A percentile compares a stretch with the other conserved stretches of the same genome.
Evolutionary conservation across 2,797 vertebrate genomes (phyloP).

Genomic region (Odontamblyopus lacepedii): DNA sequence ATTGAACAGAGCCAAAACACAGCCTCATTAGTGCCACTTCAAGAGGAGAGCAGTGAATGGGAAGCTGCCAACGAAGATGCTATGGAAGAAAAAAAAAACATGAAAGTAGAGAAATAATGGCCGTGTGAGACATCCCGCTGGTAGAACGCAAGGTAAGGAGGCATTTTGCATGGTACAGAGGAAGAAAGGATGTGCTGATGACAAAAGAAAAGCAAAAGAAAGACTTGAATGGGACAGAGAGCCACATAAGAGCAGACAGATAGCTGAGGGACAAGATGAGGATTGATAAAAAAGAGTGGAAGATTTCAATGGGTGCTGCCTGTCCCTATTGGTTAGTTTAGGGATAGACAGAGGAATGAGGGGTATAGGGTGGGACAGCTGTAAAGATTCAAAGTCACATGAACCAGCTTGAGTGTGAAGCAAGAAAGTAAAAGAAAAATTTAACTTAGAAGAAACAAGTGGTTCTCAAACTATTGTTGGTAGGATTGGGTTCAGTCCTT

Average conservation of each 20-base stretch:
- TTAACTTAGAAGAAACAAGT: constrained; percentile 9
- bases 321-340: constrained; percentile 4
- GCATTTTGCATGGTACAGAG: constrained; percentile 17
- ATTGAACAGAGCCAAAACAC: constrained; percentile 33
- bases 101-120: constrained; percentile 9
- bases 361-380: constrained; percentile 5
- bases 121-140: constrained; percentile 14
- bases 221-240: constrained; percentile 5
- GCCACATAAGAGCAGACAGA: constrained; percentile 15
- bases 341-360: constrained; percentile 1
- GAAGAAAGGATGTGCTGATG: constrained; percentile 30
- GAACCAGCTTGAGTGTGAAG: constrained; percentile 1
- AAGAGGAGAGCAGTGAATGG: constrained; percentile 27
- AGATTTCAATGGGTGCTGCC: constrained; percentile 22
- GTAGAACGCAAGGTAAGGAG: constrained; percentile 5
- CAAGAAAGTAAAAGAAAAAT: neutral
- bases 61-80: constrained; percentile 42
- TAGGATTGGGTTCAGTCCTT: neutral
- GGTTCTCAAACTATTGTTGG: neutral
- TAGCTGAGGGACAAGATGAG: constrained; percentile 5
- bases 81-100: constrained; percentile 3
- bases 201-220: constrained; percentile 23
- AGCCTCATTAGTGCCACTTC: constrained; percentile 40
- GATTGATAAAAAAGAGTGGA: constrained; percentile 26
- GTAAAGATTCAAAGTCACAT: neutral